A percentile compares a stretch with the other conserved stretches of the same genome.
These are phyloP conservation scores for Lumbricus terrestris DNA, from an alignment of 2,888 invertebrate species.

Conservation along the genomic window DNA sequence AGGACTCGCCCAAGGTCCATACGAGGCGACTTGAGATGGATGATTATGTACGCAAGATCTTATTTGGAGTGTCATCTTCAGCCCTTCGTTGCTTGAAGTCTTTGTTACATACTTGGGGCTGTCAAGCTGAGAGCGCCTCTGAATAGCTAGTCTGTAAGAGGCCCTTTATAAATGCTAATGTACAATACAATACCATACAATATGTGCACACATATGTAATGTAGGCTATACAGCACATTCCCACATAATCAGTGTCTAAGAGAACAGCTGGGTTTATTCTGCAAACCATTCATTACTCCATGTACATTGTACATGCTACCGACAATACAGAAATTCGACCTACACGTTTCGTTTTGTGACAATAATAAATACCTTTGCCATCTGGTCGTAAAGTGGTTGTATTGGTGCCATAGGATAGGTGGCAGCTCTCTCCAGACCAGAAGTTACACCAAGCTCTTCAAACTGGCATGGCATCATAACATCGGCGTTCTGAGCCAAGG, in stretches of 20 bases:
- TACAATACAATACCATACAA: neutral
- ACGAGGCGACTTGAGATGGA: no score
- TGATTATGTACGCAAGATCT: no score
- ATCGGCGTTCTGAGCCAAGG: neutral
- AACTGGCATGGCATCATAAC: neutral
- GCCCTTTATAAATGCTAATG: no score
- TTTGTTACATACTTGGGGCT: no score
- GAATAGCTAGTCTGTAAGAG: no score
- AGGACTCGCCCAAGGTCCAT: no score
- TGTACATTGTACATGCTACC: no score
- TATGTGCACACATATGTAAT: neutral
- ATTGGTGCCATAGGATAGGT: neutral
- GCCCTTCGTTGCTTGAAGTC: no score
- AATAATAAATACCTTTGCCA: neutral
- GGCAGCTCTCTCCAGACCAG: neutral
- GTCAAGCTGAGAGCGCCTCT: no score
- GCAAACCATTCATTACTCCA: neutral
- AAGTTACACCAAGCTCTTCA: neutral
- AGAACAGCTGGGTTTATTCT: neutral
- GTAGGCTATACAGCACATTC: neutral
- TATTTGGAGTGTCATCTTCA: no score
- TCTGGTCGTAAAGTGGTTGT: neutral
- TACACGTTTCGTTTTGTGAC: neutral
- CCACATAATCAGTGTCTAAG: neutral
- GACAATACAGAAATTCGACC: neutral